Percentiles rank a stretch among this genome's conserved stretches.
phyloP scores from a whole-genome alignment of 2,113 vertebrate genomes.

The Ammodytes dubius region DNA sequence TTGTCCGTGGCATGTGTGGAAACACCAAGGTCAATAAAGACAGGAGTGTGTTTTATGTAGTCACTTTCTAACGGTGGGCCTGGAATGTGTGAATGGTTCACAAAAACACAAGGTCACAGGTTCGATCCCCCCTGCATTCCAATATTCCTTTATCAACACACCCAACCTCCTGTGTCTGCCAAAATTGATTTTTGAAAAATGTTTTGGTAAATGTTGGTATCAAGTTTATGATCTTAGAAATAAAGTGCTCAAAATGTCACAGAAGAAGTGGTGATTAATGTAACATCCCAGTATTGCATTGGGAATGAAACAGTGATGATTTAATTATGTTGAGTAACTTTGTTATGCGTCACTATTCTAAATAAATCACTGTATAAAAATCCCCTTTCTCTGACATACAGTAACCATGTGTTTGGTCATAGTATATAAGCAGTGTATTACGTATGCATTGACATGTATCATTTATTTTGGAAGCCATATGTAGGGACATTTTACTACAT shows the following conservation, averaged over 20 bases:
- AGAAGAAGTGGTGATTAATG: not conserved
- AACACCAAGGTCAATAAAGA: conserved; percentile 33
- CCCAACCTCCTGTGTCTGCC: fast-evolving
- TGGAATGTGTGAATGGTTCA: conserved; percentile 55
- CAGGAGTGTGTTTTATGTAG: conserved; percentile 28
- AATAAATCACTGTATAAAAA: not conserved
- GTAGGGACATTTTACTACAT: conserved; percentile 5
- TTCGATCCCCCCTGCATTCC: conserved; percentile 20
- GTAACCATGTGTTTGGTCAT: not conserved
- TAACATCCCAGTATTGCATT: not conserved
- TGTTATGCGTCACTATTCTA: not conserved
- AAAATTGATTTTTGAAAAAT: not conserved
- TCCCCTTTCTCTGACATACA: not conserved
- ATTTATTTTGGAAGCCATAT: conserved; percentile 3
- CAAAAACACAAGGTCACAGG: conserved; percentile 41
- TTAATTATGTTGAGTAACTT: not conserved
- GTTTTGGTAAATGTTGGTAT: not conserved
- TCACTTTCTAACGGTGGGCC: conserved; percentile 5
- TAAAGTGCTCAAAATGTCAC: not conserved
- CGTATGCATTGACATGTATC: not conserved
- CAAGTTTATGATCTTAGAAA: not conserved
- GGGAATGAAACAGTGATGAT: not conserved
- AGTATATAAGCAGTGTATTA: not conserved
- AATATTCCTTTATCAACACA: not conserved
- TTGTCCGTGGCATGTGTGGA: conserved; percentile 27